Evolutionary conservation across 1,140 invertebrate species (phyloP), one percentile per base, ranked within the genome.

Genomic region (Lepidurus packardi): DNA sequence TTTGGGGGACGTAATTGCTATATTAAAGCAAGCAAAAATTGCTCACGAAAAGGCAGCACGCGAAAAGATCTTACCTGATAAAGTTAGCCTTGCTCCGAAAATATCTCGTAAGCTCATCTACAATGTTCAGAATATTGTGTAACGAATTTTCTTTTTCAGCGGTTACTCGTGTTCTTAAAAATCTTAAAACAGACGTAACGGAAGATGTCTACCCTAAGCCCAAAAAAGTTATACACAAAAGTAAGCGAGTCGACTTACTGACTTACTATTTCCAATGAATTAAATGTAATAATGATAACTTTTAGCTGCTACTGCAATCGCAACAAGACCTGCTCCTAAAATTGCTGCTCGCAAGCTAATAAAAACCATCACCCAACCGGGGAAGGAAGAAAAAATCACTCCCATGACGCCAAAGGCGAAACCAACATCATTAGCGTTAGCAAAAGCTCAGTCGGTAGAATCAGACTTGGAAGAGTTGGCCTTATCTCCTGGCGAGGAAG

Each of bases 1-100:
- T 21, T 91, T 94, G 88, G 93, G 93, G 16, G 93, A 95, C 85
- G 89, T 94, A 74, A 94, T 95, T 82, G 91, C 92, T 13, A 94
- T 95, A 81, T 84, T 94, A 24, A 91, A 92, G 79, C 92, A 94
- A 87, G 89, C 93, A 1, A 93, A 93, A 84, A 86, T 87, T 81
- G 91, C 92, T 1, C 89, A 90, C 82, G 90, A 90, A 81, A 89
- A 90, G 83, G 91, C 83, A 77, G 65, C 73, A 21, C 25, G 75
- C 13, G 77, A 21, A 43, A 73, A 73, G 44, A 77, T 43, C 42
- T 77, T 75, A 2, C 41, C 21, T 65, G 25, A 34, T 11, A 42
- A 25, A 75, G 16, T 47, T 10, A 42, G 21, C 47, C 43, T 73
- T 65, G 42, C 24, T 7, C 16, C 24, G 7, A 41, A 44, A 21